phyloP scores from a whole-genome alignment of 2,888 invertebrate genomes.

The Scaptomyza caliginosa region DNA sequence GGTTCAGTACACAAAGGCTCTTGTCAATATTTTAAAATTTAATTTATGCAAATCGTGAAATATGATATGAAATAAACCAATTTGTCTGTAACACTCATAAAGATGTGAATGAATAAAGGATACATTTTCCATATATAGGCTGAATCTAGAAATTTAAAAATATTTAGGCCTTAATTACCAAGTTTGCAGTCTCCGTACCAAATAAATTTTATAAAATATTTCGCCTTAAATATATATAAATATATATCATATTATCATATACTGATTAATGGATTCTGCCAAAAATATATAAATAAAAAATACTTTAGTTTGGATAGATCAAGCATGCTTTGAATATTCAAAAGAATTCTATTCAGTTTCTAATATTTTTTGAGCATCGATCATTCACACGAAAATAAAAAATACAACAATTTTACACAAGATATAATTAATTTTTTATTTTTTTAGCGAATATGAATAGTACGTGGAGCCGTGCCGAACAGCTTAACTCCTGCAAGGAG shows the following conservation, averaged over 20 bases:
- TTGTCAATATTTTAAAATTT: neutral
- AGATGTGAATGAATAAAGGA: neutral
- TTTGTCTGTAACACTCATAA: neutral
- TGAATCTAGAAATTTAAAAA: neutral
- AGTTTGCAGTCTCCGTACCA: too few relatives aligned
- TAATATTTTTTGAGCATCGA: conserved; percentile 20
- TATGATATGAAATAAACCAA: neutral
- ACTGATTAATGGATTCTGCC: too few relatives aligned
- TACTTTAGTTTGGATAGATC: too few relatives aligned
- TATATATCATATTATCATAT: too few relatives aligned
- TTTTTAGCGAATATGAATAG: conserved; percentile 16
- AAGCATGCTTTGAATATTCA: conserved; percentile 32
- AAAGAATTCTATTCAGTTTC: conserved; percentile 9
- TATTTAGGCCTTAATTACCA: too few relatives aligned
- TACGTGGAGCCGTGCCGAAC: conserved; percentile 42
- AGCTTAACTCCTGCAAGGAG: conserved; percentile 15
- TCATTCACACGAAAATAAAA: neutral
- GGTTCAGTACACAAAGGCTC: conserved; percentile 1
- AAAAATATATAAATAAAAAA: too few relatives aligned
- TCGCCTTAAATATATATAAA: too few relatives aligned
- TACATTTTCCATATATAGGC: neutral
- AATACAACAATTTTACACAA: neutral
- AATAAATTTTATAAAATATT: too few relatives aligned
- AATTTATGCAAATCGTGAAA: neutral
- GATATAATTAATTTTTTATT: too few relatives aligned